Base-by-base conservation (phyloP, 2,888 invertebrate species). In the Sipunculus nudus region DNA sequence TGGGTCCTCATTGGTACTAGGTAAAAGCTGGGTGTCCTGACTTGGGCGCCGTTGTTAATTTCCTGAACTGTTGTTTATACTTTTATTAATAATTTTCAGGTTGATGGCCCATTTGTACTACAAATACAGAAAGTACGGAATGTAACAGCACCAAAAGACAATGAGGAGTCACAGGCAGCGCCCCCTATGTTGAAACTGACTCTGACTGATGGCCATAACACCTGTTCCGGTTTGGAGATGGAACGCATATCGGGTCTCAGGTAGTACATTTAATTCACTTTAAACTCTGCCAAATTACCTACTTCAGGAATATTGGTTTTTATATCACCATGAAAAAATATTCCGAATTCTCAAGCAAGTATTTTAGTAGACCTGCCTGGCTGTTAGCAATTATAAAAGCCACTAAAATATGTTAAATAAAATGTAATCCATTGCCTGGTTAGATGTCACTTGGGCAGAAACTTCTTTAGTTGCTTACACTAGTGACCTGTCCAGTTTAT, bases 61-160 rank as follows among this genome's bases (percentile, higher is more conserved):
- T 19, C 8, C 6, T 39, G 16, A n/a, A 16, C 3, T 4, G n/a
- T 43, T 28, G 23, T 40, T 28, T 41, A 4, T 16, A 21, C 10
- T 5, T 25, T 45, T 32, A 26, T 35, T 32, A 26, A 28, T 19
- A 31, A 21, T 28, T 41, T 53, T 21, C 54, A 87, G 87, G 74
- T 94, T 67, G 76, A 81, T 48, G 86, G 86, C 0, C 82, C 84
- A 46, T 78, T 84, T 35, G 90, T 96, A 38, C 86, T 96, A 45
- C 96, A 96, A 87, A 89, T 96, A 73, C 91, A 91, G 80, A 93
- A 93, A 84, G 87, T 94, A 49, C 88, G 93, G 16, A 95, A 96
- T 85, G 89, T 94, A 46, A 89, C 94, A 13, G 93, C 94, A 31
- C 95, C 96, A 3, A 96, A 95, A 85, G 89, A 90, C 16, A 93